phyloP scores from a whole-genome alignment of 2,113 vertebrate genomes.

The Erpornis zantholeuca region DNA sequence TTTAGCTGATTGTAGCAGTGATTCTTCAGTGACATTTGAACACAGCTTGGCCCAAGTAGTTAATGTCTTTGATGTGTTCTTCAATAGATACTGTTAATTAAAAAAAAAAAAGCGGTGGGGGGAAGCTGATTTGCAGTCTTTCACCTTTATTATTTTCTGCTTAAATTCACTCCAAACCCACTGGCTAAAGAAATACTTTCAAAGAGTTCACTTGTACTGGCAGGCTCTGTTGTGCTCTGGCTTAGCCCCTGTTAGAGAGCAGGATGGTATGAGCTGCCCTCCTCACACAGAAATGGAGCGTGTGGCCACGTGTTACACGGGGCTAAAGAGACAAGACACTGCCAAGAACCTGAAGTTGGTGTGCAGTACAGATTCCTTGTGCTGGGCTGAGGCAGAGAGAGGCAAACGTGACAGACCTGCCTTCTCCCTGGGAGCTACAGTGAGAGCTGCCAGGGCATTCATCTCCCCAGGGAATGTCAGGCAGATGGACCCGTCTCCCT shows the following conservation, averaged over 20 bases:
- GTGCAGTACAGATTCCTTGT: background rate
- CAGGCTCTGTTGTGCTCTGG: background rate
- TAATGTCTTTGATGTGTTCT: background rate
- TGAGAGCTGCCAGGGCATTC: background rate
- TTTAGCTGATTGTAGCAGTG: background rate
- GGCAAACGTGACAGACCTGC: background rate
- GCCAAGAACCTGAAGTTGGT: background rate
- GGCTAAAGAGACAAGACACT: background rate
- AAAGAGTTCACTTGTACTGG: background rate
- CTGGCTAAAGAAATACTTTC: background rate
- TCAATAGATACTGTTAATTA: background rate
- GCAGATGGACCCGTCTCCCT: background rate
- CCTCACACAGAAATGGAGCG: background rate
- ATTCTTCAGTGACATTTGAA: background rate
- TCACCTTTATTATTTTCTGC: background rate
- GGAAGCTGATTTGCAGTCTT: background rate
- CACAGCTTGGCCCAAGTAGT: background rate
- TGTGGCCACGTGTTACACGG: background rate
- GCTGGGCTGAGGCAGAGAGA: background rate
- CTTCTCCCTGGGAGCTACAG: background rate
- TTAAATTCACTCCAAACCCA: background rate
- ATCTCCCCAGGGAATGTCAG: background rate
- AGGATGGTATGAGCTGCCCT: background rate
- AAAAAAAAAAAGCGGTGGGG: fast-evolving
- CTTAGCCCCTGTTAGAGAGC: background rate